Evolutionary conservation across 35 echinoderm and acorn worm genomes (phyloP).

Genomic region (Acanthaster planci): DNA sequence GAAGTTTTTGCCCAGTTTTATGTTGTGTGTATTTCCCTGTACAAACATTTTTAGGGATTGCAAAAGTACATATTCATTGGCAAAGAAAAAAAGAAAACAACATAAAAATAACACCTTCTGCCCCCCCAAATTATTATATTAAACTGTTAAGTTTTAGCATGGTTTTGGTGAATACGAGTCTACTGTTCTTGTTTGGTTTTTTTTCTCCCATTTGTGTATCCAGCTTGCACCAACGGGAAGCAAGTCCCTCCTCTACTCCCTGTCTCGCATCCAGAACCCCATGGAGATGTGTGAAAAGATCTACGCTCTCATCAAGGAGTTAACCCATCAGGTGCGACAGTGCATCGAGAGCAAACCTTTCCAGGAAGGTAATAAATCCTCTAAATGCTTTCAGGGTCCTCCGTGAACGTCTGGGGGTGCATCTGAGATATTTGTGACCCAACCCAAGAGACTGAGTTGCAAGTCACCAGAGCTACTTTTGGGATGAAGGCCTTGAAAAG

Average conservation of each 20-base stretch:
- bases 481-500: too few species aligned
- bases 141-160: background rate
- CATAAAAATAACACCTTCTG: too few species aligned
- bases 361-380: conserved; percentile 5
- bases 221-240: conserved; percentile 80
- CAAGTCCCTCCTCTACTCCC: conserved; percentile 75
- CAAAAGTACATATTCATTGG: too few species aligned
- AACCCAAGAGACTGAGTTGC: too few species aligned
- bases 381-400: too few species aligned
- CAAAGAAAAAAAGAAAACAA: background rate
- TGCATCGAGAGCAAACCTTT: conserved; percentile 21
- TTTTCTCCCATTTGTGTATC: conserved; percentile 5
- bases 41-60: too few species aligned
- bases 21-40: too few species aligned
- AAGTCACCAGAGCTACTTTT: too few species aligned
- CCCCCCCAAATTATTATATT: background rate
- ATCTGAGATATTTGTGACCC: too few species aligned
- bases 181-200: background rate
- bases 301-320: conserved; percentile 62
- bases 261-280: conserved; percentile 82
- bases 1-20: too few species aligned
- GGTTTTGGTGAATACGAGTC: background rate
- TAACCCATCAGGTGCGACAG: conserved; percentile 67
- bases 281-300: conserved; percentile 83
- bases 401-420: too few species aligned